These are phyloP conservation scores for Macaria notata DNA, from an alignment of 2,888 invertebrate species.

Conservation along the genomic window DNA sequence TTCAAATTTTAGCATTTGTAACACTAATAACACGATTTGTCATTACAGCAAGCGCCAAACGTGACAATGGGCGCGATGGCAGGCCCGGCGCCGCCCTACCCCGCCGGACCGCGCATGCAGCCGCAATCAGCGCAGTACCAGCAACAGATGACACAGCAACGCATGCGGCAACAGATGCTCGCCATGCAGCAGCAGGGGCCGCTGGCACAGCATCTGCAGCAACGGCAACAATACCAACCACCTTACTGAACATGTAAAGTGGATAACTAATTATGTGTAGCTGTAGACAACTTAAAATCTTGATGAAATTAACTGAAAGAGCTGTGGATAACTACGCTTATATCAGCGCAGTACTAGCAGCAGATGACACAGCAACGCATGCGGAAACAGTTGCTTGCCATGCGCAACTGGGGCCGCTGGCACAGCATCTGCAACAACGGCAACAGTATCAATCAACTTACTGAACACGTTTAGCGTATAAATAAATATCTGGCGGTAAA, in stretches of 20 bases:
- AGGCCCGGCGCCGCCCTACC: conserved; percentile 91
- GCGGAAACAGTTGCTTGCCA: conserved; percentile 2
- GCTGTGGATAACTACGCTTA: too few species aligned
- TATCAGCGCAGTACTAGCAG: conserved; percentile 83
- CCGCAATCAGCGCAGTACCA: conserved; percentile 84
- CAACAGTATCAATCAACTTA: conserved; percentile 1
- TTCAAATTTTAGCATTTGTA: too few species aligned
- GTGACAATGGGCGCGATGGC: conserved; percentile 92
- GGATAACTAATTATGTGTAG: too few species aligned
- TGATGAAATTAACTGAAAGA: too few species aligned
- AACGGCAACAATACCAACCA: conserved; percentile 1
- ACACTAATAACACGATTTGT: too few species aligned
- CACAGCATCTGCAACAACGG: background rate
- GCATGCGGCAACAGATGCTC: conserved; percentile 58
- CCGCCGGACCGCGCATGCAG: conserved; percentile 74
- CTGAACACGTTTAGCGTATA: background rate
- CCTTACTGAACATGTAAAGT: background rate
- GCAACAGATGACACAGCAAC: conserved; percentile 79
- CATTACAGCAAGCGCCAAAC: conserved; percentile 86
- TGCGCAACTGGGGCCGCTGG: background rate
- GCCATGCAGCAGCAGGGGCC: conserved; percentile 1
- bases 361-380: conserved; percentile 82
- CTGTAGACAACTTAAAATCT: too few species aligned
- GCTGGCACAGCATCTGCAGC: background rate
- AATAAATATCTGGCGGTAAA: too few species aligned